Evolutionary conservation across 2,113 vertebrate genomes (phyloP), one percentile per base, ranked within the genome.

Genomic region (Diphyllodes magnificus): DNA sequence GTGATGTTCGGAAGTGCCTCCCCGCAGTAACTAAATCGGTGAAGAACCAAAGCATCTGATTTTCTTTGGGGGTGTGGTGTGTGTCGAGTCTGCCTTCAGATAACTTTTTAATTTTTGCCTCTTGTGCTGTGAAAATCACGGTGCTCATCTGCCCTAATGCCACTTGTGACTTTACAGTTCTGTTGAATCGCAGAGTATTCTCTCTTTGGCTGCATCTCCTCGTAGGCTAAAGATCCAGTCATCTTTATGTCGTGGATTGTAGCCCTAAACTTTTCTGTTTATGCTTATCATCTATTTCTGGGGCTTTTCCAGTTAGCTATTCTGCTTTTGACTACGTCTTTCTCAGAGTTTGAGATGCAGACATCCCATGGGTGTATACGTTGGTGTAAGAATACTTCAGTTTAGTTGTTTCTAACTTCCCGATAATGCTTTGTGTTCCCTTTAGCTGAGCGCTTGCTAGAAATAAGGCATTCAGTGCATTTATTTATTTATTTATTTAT

Each of bases 121-220:
- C 15, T 22, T 15, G 6, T 11, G 10, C n/a, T 23, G 30, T 44
- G 27, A 18, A 35, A 53, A 10, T 23, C 9, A 0, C 9, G 2
- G 30, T 56, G 7, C 5, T 49, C 2, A 0, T n/a, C 9, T 42
- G n/a, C 8, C 4, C 16, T 40, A 0, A 0, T 45, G 33, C 27
- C 14, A 1, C 15, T 75, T 7, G 4, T 30, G 31, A 40, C 7
- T 80, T 70, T 2, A 22, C 6, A 27, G 49, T 77, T 81, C 12
- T 50, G 1, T 6, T n/a, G 31, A 82, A 35, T 76, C 47, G 3
- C 6, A 1, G 5, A 18, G 2, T n/a, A 2, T 22, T 78, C 8
- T 0, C 9, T 16, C 14, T 66, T 73, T 15, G 6, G 2, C 10
- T 60, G 6, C 1, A 1, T 53, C 15, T 15, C 11, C 44, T 15